These are phyloP conservation scores for Melieria omissa DNA, from an alignment of 2,888 invertebrate genomes.

Conservation along the genomic window DNA sequence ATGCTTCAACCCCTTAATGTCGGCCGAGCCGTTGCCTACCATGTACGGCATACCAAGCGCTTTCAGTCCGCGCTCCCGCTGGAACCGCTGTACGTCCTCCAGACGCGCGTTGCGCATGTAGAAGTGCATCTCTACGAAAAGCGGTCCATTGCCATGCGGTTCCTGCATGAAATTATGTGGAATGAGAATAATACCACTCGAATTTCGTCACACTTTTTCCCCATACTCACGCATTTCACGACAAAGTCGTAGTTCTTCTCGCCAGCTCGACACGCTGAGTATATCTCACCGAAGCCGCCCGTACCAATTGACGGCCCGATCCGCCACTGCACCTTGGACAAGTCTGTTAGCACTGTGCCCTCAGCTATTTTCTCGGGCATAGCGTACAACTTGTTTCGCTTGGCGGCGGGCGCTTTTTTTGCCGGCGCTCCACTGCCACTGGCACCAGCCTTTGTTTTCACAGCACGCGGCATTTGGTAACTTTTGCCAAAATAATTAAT, in stretches of 20 bases:
- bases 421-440: constrained; percentile 41
- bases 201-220: neutral
- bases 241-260: constrained; percentile 75
- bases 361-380: constrained; percentile 62
- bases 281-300: constrained; percentile 95
- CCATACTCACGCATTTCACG: constrained; percentile 81
- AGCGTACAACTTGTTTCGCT: constrained; percentile 59
- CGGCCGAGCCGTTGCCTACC: constrained; percentile 86
- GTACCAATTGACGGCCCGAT: constrained; percentile 88
- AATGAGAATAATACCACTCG: neutral
- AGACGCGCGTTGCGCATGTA: constrained; percentile 81
- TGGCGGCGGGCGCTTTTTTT: constrained; percentile 51
- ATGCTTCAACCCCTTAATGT: constrained; percentile 78
- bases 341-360: constrained; percentile 83
- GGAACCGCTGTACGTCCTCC: constrained; percentile 50
- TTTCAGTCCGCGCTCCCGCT: constrained; percentile 47
- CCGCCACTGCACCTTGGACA: constrained; percentile 83
- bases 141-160: constrained; percentile 69
- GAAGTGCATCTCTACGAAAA: constrained; percentile 74
- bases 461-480: constrained; percentile 54
- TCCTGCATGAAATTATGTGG: constrained; percentile 43
- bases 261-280: constrained; percentile 77
- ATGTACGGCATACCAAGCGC: constrained; percentile 68
- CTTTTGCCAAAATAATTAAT: neutral
- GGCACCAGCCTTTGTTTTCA: constrained; percentile 47